Percentiles rank a stretch among this genome's conserved stretches.
Evolutionary conservation across 2,888 invertebrate genomes (phyloP).

Genomic region (Glomeris marginata): DNA sequence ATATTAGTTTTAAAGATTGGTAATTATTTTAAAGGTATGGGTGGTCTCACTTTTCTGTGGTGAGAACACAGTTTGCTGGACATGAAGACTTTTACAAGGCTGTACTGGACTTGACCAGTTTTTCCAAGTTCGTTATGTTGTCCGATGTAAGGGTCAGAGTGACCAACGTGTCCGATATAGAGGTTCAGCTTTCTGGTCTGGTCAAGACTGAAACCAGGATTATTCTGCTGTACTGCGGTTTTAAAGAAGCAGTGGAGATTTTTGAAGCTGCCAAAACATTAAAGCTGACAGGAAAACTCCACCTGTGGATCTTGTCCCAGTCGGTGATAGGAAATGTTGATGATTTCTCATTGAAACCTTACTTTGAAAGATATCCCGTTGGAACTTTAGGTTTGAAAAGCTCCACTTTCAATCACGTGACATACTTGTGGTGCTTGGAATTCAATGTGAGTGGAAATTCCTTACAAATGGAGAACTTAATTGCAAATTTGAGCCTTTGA

Average conservation of each 20-base stretch:
- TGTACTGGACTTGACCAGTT: not conserved
- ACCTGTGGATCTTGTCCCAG: conserved; percentile 29
- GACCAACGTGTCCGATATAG: conserved; percentile 32
- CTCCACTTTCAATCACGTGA: too few species aligned
- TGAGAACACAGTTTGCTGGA: conserved; percentile 1
- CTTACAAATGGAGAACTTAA: too few species aligned
- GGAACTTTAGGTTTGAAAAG: conserved; percentile 62
- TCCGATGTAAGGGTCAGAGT: too few species aligned
- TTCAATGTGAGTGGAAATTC: too few species aligned
- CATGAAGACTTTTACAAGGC: not conserved
- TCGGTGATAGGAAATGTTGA: conserved; percentile 25
- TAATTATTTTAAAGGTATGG: not conserved
- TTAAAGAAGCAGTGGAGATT: conserved; percentile 12
- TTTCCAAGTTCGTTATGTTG: too few species aligned
- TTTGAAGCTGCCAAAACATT: conserved; percentile 21
- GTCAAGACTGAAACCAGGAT: conserved; percentile 40
- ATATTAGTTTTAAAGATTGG: too few species aligned
- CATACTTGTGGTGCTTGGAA: too few species aligned
- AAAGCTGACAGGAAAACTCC: conserved; percentile 22
- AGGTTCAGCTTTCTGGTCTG: conserved; percentile 52
- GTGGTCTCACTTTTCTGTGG: not conserved
- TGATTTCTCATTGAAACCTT: conserved; percentile 24
- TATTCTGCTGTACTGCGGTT: conserved; percentile 23
- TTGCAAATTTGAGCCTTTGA: too few species aligned
- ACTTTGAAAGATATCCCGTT: not conserved